These are phyloP conservation scores for Cetoscarus ocellatus DNA, from an alignment of 2,797 vertebrate genomes.

Conservation along the genomic window DNA sequence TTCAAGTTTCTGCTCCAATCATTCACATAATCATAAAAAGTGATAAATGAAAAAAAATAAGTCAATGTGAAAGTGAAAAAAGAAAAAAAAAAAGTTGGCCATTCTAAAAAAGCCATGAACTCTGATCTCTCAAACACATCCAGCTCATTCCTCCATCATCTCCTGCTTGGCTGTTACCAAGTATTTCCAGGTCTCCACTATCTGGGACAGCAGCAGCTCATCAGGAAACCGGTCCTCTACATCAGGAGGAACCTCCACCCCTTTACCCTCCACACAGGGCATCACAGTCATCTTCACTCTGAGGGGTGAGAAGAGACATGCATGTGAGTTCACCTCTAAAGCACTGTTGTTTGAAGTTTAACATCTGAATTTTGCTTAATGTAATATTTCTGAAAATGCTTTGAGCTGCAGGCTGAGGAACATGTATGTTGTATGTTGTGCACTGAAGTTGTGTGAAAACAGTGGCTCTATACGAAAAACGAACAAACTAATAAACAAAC, in stretches of 20 bases:
- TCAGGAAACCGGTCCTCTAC: slow-evolving; percentile 80
- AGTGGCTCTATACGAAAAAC: too few species aligned
- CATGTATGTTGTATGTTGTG: too few species aligned
- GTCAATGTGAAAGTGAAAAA: neutral
- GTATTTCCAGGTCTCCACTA: slow-evolving; percentile 81
- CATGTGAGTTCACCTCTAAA: neutral
- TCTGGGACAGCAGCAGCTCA: slow-evolving; percentile 32
- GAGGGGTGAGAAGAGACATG: slow-evolving; percentile 26
- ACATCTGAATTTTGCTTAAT: too few species aligned
- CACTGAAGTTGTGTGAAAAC: too few species aligned
- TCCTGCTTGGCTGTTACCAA: slow-evolving; percentile 74
- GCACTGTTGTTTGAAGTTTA: too few species aligned
- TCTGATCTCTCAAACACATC: neutral
- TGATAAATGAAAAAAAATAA: neutral
- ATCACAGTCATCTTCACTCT: slow-evolving; percentile 83
- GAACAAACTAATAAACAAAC: too few species aligned
- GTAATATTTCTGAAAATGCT: too few species aligned
- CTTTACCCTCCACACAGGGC: slow-evolving; percentile 81
- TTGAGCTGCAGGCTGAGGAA: too few species aligned
- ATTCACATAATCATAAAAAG: slow-evolving; percentile 5
- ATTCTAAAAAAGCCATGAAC: neutral
- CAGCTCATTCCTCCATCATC: slow-evolving; percentile 5
- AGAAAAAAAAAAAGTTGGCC: neutral
- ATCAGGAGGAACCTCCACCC: slow-evolving; percentile 48
- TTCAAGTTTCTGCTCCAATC: neutral